phyloP scores from a whole-genome alignment of 2,113 vertebrate species.

The Morphnarchus princeps region DNA sequence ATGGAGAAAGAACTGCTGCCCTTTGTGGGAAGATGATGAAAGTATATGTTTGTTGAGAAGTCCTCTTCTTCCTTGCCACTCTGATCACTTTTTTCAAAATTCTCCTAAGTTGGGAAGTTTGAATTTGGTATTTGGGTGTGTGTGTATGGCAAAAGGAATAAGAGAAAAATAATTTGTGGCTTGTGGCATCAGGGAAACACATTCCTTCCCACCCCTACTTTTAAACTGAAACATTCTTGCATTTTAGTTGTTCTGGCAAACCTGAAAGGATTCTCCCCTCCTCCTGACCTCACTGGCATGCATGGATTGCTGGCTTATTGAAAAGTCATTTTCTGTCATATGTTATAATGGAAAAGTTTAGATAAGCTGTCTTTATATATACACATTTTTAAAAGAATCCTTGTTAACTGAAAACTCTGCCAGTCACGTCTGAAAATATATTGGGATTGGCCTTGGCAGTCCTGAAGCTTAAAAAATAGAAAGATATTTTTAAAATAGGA shows the following conservation, averaged over 20 bases:
- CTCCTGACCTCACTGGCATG: slow-evolving; percentile 36
- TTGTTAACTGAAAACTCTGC: slow-evolving; percentile 10
- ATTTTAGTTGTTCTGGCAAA: slow-evolving; percentile 54
- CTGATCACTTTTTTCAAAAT: background rate
- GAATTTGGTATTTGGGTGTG: background rate
- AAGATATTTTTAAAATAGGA: background rate
- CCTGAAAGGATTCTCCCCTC: slow-evolving; percentile 35
- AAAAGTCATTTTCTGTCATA: slow-evolving; percentile 57
- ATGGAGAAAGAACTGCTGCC: background rate
- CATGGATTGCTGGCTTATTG: slow-evolving; percentile 20
- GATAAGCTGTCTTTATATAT: background rate
- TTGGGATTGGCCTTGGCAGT: background rate
- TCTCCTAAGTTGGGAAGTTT: background rate
- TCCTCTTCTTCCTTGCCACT: background rate
- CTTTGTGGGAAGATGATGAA: background rate
- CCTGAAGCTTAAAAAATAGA: background rate
- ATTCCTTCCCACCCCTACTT: slow-evolving; percentile 10
- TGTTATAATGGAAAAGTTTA: slow-evolving; percentile 52
- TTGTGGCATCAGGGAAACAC: background rate
- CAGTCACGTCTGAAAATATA: slow-evolving; percentile 19
- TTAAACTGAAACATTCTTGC: slow-evolving; percentile 28
- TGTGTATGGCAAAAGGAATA: background rate
- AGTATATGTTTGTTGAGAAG: background rate
- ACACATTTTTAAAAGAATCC: background rate
- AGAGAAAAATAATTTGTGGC: background rate